Conservation (phyloP, 2,888 invertebrate genomes). For the Piscicola geometra region DNA sequence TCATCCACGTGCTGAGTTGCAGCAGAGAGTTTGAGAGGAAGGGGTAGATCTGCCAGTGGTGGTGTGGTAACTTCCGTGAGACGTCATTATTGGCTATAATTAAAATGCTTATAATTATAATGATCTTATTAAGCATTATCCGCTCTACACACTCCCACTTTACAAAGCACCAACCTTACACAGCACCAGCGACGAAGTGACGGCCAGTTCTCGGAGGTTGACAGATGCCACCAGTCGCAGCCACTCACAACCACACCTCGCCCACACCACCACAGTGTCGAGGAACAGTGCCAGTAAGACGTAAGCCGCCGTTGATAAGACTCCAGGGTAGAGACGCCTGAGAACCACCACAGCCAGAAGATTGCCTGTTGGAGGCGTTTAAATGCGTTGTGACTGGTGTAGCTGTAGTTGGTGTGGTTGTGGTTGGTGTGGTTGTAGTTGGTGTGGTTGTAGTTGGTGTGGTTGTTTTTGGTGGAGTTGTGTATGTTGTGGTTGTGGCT, state of each 20-base stretch:
- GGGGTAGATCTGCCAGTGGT: constrained; percentile 47
- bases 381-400: too few relatives aligned
- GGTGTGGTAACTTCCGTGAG: not conserved
- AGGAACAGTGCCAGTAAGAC: constrained; percentile 47
- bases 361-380: constrained; percentile 40
- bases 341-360: constrained; percentile 44
- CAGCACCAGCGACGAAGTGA: constrained; percentile 31
- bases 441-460: too few relatives aligned
- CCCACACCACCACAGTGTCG: constrained; percentile 50
- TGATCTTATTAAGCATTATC: too few relatives aligned
- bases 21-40: constrained; percentile 49
- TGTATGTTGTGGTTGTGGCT: too few relatives aligned
- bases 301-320: constrained; percentile 53
- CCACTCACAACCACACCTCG: constrained; percentile 52
- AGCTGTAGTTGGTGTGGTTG: too few relatives aligned
- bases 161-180: constrained; percentile 33
- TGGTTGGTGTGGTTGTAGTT: too few relatives aligned
- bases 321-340: constrained; percentile 46
- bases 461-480: too few relatives aligned
- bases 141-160: too few relatives aligned
- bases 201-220: constrained; percentile 36
- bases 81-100: too few relatives aligned
- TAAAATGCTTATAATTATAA: too few relatives aligned
- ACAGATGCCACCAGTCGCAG: constrained; percentile 41
- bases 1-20: constrained; percentile 51